Evolutionary conservation across 2,888 invertebrate species (phyloP), one percentile per base, ranked within the genome.

Genomic region (Sarcophaga caerulescens): DNA sequence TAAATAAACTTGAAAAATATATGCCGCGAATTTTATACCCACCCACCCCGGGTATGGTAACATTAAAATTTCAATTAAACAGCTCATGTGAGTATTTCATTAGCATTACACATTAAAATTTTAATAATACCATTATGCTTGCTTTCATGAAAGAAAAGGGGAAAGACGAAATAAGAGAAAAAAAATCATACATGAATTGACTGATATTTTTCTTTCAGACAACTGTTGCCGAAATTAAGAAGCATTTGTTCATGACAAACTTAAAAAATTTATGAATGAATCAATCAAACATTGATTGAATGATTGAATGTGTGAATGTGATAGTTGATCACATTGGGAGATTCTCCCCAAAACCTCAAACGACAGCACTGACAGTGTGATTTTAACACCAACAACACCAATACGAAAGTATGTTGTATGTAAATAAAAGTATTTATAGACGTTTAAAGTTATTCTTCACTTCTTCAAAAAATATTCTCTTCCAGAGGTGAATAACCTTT

Each of bases 401-500:
- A 75, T 81, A 82, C 70, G 23, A 85, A 35, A 6, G 8, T 35
- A 35, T 35, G 76, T 80, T 84, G 83, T 87, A 82, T 75, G 83
- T 77, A 78, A 85, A 62, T 35, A 35, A 52, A 69, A 66, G 76
- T 47, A 88, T 82, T 88, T 88, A 80, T 76, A 71, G 44, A 52
- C 62, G 19, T 63, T 77, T 35, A 66, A 62, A 62, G n/a, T 78
- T 66, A 62, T 76, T 71, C 76, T 76, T 62, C 52, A 76, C 14
- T 71, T 84, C 80, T 84, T 75, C 60, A 70, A 17, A 60, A n/a
- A 60, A 17, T n/a, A 17, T 60, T 65, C 3, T 76, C n/a, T 84
- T 87, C 65, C 74, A 86, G 87, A 90, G 92, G 91, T 89, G 91
- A 91, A 91, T 92, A 91, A 92, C 91, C 92, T 91, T 88, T 89